These are phyloP conservation scores for Rhipidura dahli DNA, from an alignment of 2,113 vertebrate genomes.

Conservation along the genomic window DNA sequence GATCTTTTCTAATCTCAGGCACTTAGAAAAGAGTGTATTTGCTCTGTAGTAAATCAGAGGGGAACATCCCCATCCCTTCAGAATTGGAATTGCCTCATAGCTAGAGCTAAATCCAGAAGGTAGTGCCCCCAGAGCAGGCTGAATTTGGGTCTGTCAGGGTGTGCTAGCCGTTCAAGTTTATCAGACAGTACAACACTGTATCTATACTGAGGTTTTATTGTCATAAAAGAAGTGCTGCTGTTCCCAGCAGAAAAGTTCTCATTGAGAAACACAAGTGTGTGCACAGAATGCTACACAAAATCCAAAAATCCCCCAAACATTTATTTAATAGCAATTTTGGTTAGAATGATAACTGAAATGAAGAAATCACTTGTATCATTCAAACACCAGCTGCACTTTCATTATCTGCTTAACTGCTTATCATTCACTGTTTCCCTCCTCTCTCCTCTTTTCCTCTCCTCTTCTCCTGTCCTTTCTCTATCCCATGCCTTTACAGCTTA, in stretches of 20 bases:
- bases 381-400: neutral
- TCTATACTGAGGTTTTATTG: neutral
- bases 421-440: neutral
- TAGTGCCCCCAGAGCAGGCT: neutral
- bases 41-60: neutral
- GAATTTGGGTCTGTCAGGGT: neutral
- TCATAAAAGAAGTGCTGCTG: neutral
- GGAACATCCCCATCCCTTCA: neutral
- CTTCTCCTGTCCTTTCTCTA: neutral
- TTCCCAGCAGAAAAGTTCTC: neutral
- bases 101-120: neutral
- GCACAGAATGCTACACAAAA: neutral
- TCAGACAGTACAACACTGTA: neutral
- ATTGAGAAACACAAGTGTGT: neutral
- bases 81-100: neutral
- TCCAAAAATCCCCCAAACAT: neutral
- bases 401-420: neutral
- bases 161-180: neutral
- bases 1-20: neutral
- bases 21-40: neutral
- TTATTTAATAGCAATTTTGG: neutral
- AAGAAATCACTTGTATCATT: neutral
- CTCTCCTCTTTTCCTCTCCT: neutral
- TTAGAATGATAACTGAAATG: neutral
- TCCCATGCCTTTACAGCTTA: neutral